These are phyloP conservation scores for Pangasius sanitwongsei DNA, from an alignment of 2,797 vertebrate genomes.

Conservation along the genomic window DNA sequence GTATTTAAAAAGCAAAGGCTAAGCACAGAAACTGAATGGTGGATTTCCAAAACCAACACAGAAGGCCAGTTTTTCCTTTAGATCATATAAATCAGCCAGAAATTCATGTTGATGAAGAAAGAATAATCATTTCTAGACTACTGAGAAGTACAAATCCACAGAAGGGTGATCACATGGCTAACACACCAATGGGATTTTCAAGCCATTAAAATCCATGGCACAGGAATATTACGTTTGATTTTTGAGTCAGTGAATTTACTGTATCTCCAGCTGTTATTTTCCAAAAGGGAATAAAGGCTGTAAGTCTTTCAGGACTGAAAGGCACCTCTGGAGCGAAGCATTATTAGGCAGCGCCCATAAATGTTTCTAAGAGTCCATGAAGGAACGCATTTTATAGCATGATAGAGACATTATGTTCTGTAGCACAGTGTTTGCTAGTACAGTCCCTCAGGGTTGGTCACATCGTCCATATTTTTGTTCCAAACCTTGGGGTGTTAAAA, in stretches of 20 bases:
- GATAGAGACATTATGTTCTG: neutral
- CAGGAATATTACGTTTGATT: constrained; percentile 4
- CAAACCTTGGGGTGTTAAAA: neutral
- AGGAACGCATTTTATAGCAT: neutral
- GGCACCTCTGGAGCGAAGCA: neutral
- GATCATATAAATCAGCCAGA: neutral
- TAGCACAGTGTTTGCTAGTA: neutral
- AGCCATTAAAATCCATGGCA: neutral
- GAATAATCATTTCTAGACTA: neutral
- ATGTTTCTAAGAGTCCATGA: neutral
- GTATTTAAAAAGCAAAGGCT: neutral
- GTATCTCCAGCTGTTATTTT: neutral
- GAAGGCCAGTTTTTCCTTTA: neutral
- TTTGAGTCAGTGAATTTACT: neutral
- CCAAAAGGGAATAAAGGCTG: neutral
- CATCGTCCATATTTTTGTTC: no score
- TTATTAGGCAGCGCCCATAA: neutral
- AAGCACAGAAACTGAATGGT: neutral
- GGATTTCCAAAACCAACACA: neutral
- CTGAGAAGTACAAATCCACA: neutral
- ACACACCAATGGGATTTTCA: neutral
- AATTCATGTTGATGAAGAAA: neutral
- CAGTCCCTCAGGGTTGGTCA: neutral
- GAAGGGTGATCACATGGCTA: neutral
- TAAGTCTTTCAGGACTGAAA: neutral